A percentile compares a stretch with the other conserved stretches of the same genome.
phyloP scores from a whole-genome alignment of 2,888 invertebrate genomes.

The Macaria liturata region DNA sequence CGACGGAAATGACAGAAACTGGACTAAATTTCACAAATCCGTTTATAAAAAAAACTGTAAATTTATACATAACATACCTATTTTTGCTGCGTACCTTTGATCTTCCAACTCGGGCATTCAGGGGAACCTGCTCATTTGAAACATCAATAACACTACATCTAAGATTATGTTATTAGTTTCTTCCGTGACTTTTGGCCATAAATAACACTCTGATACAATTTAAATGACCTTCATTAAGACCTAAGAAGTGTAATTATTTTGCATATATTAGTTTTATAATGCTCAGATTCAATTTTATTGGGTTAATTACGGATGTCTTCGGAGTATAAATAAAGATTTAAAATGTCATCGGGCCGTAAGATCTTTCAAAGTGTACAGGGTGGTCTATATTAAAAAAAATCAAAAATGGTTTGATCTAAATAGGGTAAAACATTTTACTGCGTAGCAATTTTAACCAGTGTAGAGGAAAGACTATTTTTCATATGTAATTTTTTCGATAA shows the following conservation, averaged over 20 bases:
- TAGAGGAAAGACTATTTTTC: no score
- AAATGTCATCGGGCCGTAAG: slow-evolving; percentile 21
- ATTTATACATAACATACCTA: no score
- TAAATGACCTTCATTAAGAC: slow-evolving; percentile 34
- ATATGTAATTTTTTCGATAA: no score
- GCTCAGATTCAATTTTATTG: slow-evolving; percentile 29
- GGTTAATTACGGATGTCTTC: slow-evolving; percentile 33
- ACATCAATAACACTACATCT: slow-evolving; percentile 21
- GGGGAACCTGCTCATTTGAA: not conserved
- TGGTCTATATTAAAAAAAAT: no score
- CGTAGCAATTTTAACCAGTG: no score
- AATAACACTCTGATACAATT: slow-evolving; percentile 34
- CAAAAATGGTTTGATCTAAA: not conserved
- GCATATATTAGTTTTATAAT: slow-evolving; percentile 30
- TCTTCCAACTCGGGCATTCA: no score
- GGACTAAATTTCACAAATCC: no score
- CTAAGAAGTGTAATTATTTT: slow-evolving; percentile 30
- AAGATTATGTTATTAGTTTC: slow-evolving; percentile 27
- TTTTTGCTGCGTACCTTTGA: no score
- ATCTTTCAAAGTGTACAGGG: slow-evolving; percentile 10
- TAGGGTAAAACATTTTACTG: no score
- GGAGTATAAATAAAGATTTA: slow-evolving; percentile 27
- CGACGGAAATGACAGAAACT: no score
- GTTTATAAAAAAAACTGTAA: no score
- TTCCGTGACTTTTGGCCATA: slow-evolving; percentile 26